These are phyloP conservation scores for Euborellia annulipes DNA, from an alignment of 1,140 invertebrate genomes.

Conservation along the genomic window DNA sequence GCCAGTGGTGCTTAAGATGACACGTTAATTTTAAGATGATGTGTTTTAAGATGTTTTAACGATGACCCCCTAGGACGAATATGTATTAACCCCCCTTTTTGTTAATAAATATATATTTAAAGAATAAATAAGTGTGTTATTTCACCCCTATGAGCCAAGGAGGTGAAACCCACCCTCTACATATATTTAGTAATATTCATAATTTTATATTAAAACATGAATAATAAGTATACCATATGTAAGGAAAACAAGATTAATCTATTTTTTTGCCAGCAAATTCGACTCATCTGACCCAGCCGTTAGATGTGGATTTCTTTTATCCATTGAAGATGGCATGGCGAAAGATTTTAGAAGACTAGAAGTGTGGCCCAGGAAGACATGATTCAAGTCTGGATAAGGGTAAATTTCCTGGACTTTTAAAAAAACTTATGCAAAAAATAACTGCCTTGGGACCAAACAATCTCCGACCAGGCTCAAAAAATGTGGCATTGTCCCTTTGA, in stretches of 20 bases:
- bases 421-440: constrained; percentile 12
- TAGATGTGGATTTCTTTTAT: constrained; percentile 25
- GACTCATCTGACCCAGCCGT: constrained; percentile 23
- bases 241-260: constrained; percentile 22
- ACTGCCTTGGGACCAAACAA: constrained; percentile 12
- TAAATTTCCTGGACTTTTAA: constrained; percentile 17
- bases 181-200: too few species aligned
- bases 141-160: too few species aligned
- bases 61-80: too few species aligned
- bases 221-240: constrained; percentile 8
- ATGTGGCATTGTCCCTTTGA: constrained; percentile 17
- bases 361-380: constrained; percentile 13
- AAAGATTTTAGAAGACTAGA: constrained; percentile 20
- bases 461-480: constrained; percentile 16
- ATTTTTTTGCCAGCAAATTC: constrained; percentile 25
- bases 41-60: too few species aligned
- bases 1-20: too few species aligned
- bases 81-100: too few species aligned
- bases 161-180: too few species aligned
- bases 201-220: too few species aligned
- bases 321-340: constrained; percentile 24
- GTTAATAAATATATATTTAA: too few species aligned
- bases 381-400: constrained; percentile 14
- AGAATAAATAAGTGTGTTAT: too few species aligned
- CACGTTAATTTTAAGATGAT: too few species aligned